Evolutionary conservation across 2,113 vertebrate genomes (phyloP).

Genomic region (Telmatochromis sp.): DNA sequence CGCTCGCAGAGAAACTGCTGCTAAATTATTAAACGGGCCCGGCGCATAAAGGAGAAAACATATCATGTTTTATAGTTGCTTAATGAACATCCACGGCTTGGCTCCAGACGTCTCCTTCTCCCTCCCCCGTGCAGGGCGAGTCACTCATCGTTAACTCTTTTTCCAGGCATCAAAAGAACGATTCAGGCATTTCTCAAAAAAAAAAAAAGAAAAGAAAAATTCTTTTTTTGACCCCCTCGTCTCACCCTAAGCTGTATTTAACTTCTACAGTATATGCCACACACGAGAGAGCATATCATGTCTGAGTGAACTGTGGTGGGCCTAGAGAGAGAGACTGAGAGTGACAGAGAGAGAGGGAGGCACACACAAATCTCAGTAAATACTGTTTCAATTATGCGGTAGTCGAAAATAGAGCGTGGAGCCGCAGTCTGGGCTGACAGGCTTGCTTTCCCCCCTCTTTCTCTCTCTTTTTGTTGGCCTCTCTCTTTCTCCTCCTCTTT

Average conservation of each 20-base stretch:
- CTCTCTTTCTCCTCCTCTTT: not conserved
- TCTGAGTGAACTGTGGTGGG: conserved; percentile 48
- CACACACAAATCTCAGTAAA: conserved; percentile 66
- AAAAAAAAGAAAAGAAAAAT: not conserved
- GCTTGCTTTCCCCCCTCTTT: conserved; percentile 17
- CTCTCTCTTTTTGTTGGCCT: not conserved
- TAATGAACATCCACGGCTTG: conserved; percentile 41
- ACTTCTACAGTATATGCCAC: conserved; percentile 43
- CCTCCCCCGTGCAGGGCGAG: not conserved
- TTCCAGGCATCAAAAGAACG: conserved; percentile 52
- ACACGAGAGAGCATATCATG: conserved; percentile 41
- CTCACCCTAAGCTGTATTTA: conserved; percentile 29
- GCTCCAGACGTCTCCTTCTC: conserved; percentile 6
- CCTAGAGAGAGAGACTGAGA: not conserved
- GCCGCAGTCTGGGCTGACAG: conserved; percentile 75
- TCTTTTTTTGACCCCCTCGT: not conserved
- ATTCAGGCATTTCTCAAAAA: conserved; percentile 29
- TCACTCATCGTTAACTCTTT: conserved; percentile 24
- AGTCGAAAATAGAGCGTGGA: conserved; percentile 82
- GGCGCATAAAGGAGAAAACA: conserved; percentile 34
- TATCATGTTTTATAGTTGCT: conserved; percentile 24
- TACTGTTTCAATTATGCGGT: conserved; percentile 89
- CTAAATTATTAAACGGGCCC: conserved; percentile 45
- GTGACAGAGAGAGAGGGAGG: not conserved
- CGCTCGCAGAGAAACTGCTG: not conserved